phyloP scores from a whole-genome alignment of 2,113 vertebrate species.

The Dipodomys ordii region DNA sequence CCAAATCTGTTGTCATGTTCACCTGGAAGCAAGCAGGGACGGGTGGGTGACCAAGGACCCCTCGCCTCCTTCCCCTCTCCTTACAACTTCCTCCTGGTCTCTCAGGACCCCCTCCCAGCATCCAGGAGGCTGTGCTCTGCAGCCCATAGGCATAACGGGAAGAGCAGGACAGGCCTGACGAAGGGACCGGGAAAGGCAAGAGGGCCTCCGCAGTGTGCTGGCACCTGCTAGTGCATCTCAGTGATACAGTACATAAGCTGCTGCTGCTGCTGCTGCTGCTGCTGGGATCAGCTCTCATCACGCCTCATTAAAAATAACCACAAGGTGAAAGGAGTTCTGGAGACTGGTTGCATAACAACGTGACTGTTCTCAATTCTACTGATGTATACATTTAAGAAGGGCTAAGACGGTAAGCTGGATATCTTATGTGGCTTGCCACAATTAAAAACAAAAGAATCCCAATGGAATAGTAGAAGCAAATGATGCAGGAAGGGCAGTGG shows the following conservation, averaged over 20 bases:
- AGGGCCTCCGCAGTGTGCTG: not conserved
- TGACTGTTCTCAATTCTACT: not conserved
- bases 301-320: not conserved
- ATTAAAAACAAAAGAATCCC: constrained; percentile 6
- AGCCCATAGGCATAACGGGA: too few relatives aligned
- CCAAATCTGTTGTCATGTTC: constrained; percentile 97
- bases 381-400: not conserved
- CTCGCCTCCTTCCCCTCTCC: not conserved
- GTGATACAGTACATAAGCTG: not conserved
- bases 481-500: not conserved
- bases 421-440: not conserved
- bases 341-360: not conserved
- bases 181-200: not conserved
- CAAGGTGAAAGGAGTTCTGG: not conserved
- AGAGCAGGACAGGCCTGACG: not conserved
- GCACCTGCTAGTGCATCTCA: not conserved
- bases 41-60: constrained; percentile 44
- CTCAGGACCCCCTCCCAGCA: not conserved
- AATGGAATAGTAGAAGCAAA: not conserved
- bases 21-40: constrained; percentile 87
- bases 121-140: not conserved
- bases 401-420: not conserved
- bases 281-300: not conserved
- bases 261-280: not conserved
- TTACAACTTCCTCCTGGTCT: not conserved